These are phyloP conservation scores for Plagiodera versicolora DNA, from an alignment of 2,888 invertebrate species.

Conservation along the genomic window DNA sequence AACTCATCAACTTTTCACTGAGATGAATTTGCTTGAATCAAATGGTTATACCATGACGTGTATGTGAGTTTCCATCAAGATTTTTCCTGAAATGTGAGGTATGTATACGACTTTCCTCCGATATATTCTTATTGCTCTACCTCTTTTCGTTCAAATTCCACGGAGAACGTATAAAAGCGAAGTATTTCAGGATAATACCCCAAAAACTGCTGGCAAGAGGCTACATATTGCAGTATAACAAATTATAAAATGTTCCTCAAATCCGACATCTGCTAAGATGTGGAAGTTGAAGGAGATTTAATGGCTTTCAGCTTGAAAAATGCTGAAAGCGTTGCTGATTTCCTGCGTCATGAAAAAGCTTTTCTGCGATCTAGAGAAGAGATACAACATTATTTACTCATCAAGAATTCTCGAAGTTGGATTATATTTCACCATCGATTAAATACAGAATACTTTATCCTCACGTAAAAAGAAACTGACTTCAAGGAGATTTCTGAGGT, in stretches of 20 bases:
- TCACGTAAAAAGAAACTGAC: neutral
- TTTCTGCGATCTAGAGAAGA: conserved; percentile 2
- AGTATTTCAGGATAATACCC: neutral
- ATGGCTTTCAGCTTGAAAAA: conserved; percentile 1
- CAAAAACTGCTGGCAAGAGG: neutral
- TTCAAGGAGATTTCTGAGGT: too few relatives aligned
- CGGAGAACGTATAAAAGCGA: neutral
- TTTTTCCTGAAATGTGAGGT: too few relatives aligned
- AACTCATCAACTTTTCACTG: too few relatives aligned
- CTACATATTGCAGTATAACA: neutral
- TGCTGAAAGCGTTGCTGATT: neutral
- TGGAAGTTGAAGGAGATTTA: conserved; percentile 1
- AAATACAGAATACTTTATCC: conserved; percentile 13
- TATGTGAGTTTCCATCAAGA: too few relatives aligned
- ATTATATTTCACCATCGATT: conserved; percentile 20
- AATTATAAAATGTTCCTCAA: neutral
- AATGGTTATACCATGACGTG: too few relatives aligned
- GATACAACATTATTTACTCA: conserved; percentile 24
- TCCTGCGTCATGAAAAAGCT: neutral
- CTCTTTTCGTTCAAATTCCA: neutral
- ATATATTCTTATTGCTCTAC: too few relatives aligned
- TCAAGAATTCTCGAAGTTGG: conserved; percentile 22
- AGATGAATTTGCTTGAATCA: too few relatives aligned
- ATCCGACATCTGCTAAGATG: conserved; percentile 1
- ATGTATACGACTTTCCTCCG: too few relatives aligned